Evolutionary conservation across 1,140 invertebrate genomes (phyloP), one percentile per base, ranked within the genome.

Genomic region (Drosophila repleta): DNA sequence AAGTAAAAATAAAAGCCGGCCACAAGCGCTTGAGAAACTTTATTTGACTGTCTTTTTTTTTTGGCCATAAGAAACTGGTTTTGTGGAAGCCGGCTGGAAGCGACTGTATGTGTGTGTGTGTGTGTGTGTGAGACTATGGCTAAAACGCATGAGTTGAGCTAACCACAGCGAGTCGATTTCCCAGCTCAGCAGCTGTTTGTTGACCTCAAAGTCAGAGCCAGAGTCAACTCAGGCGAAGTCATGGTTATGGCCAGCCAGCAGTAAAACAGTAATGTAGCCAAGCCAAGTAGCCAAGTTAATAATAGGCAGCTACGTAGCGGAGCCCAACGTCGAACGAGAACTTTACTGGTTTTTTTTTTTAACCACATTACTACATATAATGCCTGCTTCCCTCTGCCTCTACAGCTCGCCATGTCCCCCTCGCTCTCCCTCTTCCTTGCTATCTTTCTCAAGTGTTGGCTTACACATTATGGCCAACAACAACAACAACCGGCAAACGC

Each of bases 181-280:
- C 55, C 51, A 65, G 55, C 65, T 66, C 61, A 58, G 68, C 88
- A 90, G 90, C 90, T 90, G 90, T 90, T 90, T 90, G 84, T 90
- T 90, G 90, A 90, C 90, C 90, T 90, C 90, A 90, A 90, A 58
- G 69, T 85, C 89, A 89, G 29, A 71, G 68, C 46, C 69, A 60
- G n/a, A 43, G 20, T 55, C 52, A 37, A 39, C 35, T 24, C 7
- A 20, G 68, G 15, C 63, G 65, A 82, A 90, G 89, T 90, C 84
- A 90, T 90, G 88, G 88, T 88, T 90, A 90, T 79, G 88, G 88
- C 79, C 79, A 79, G 61, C n/a, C n/a, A n/a, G 61, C 63, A 51
- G 69, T 65, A 73, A 61, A 80, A 72, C 53, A 74, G 64, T 63
- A 74, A 58, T 60, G 32, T 60, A 63, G 63, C 68, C 46, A 64